Conservation (phyloP, 1,140 invertebrate species). For the Trichonephila clavipes region DNA sequence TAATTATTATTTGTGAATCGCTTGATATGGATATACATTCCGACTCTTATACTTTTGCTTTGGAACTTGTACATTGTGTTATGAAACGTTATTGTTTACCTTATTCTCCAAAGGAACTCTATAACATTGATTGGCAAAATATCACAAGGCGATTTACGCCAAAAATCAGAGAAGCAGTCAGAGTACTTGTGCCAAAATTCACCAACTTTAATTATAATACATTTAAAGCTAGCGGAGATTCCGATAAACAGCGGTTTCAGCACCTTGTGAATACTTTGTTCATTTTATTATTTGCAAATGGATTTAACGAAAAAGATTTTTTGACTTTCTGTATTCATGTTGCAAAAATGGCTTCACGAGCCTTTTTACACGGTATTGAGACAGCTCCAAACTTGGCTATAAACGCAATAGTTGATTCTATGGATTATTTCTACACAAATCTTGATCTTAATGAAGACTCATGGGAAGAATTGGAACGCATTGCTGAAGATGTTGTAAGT, state of each 20-base stretch:
- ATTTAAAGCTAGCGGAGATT: slow-evolving; percentile 13
- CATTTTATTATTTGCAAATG: neutral
- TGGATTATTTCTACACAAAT: slow-evolving; percentile 55
- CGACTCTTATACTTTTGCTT: neutral
- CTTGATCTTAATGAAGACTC: slow-evolving; percentile 49
- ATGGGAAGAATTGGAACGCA: slow-evolving; percentile 21
- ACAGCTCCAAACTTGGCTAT: slow-evolving; percentile 17
- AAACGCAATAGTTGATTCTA: slow-evolving; percentile 11
- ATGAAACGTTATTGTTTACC: slow-evolving; percentile 13
- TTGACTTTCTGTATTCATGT: neutral
- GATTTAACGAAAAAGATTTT: slow-evolving; percentile 9
- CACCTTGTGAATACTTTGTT: slow-evolving; percentile 6
- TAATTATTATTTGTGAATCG: no score
- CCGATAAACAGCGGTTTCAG: slow-evolving; percentile 4
- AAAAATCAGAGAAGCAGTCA: neutral
- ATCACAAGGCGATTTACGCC: neutral
- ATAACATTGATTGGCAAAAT: neutral
- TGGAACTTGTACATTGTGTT: slow-evolving; percentile 1
- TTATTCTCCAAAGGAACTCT: neutral
- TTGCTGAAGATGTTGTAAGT: neutral
- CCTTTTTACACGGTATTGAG: neutral
- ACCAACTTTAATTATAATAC: slow-evolving; percentile 41
- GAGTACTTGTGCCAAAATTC: slow-evolving; percentile 30
- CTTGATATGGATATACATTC: neutral
- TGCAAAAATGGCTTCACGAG: slow-evolving; percentile 19